Evolutionary conservation across 2,888 invertebrate species (phyloP).

Genomic region (Cantharis rufa): DNA sequence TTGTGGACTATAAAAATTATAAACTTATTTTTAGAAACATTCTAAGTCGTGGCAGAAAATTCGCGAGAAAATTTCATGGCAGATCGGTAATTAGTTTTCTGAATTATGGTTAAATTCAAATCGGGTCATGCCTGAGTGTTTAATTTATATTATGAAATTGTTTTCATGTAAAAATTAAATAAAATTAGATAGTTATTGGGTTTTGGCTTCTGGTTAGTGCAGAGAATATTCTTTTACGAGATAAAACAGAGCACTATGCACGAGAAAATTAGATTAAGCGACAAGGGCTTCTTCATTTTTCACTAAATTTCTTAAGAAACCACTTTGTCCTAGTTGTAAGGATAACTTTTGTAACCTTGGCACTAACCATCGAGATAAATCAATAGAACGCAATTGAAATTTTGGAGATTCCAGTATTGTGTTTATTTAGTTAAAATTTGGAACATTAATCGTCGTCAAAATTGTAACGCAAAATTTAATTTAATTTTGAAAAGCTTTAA

Average conservation of each 20-base stretch:
- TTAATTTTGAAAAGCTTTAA: not conserved
- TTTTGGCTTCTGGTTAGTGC: not conserved
- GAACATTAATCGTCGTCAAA: not conserved
- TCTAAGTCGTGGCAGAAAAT: too few relatives aligned
- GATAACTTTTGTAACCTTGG: not conserved
- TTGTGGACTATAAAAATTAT: too few relatives aligned
- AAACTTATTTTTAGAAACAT: too few relatives aligned
- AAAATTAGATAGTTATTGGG: not conserved
- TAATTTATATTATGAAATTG: too few relatives aligned
- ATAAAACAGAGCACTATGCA: not conserved
- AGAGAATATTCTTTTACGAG: not conserved
- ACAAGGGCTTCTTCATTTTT: not conserved
- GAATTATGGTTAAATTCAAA: too few relatives aligned
- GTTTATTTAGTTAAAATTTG: not conserved
- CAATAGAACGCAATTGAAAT: not conserved
- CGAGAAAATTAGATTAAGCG: not conserved
- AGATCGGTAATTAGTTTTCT: too few relatives aligned
- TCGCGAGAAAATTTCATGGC: too few relatives aligned
- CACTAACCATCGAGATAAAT: not conserved
- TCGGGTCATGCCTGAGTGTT: too few relatives aligned
- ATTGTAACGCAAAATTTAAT: not conserved
- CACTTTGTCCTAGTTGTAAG: not conserved
- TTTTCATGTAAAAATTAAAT: not conserved
- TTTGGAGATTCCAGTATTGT: not conserved
- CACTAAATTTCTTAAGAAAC: not conserved